Percentiles rank a stretch among this genome's conserved stretches.
phyloP scores from a whole-genome alignment of 2,113 vertebrate genomes.

The Rhagologus leucostigma region DNA sequence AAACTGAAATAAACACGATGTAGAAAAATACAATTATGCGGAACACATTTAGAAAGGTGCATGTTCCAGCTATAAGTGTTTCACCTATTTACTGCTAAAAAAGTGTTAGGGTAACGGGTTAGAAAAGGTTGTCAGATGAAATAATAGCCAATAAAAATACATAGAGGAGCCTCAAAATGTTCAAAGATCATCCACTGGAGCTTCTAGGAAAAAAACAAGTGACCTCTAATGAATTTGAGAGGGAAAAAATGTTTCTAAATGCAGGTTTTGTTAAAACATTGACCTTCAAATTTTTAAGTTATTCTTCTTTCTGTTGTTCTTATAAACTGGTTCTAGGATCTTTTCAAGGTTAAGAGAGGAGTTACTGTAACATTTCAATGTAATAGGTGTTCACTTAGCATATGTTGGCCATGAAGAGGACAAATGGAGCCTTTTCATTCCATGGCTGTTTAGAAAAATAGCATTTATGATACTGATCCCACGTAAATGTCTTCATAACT shows the following conservation, averaged over 20 bases:
- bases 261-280: neutral
- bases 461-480: neutral
- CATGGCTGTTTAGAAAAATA: constrained; percentile 1
- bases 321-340: neutral
- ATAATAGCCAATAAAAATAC: constrained; percentile 13
- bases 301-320: neutral
- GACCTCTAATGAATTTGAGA: neutral
- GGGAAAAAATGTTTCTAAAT: neutral
- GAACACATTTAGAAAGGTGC: neutral
- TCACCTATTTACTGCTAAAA: constrained; percentile 18
- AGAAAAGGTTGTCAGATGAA: neutral
- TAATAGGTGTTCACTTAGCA: constrained; percentile 26
- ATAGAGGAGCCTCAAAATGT: neutral
- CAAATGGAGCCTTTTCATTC: constrained; percentile 11
- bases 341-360: constrained; percentile 23
- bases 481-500: constrained; percentile 4
- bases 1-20: constrained; percentile 43
- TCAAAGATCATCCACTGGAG: neutral
- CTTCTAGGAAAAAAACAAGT: neutral
- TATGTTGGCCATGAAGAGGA: constrained; percentile 8
- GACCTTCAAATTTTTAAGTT: neutral
- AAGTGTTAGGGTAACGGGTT: neutral
- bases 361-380: constrained; percentile 1
- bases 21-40: neutral
- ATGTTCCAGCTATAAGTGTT: neutral